phyloP scores from a whole-genome alignment of 2,888 invertebrate genomes.

The Byasa hedistus region DNA sequence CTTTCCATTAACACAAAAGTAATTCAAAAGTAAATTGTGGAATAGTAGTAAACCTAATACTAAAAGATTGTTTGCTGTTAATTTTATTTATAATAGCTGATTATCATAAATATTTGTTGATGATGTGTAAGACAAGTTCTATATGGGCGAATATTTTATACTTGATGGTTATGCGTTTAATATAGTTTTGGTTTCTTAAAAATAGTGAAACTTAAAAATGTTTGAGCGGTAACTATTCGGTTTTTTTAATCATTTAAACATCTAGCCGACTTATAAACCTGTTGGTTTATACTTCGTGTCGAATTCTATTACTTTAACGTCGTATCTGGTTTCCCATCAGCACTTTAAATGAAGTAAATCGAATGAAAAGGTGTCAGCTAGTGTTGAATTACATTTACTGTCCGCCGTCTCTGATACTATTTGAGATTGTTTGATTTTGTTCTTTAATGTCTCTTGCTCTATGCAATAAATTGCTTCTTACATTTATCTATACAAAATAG shows the following conservation, averaged over 20 bases:
- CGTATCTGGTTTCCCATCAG: conserved; percentile 16
- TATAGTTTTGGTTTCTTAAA: not conserved
- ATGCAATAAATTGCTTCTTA: too few species aligned
- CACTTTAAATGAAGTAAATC: conserved; percentile 15
- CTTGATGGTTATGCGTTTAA: too few species aligned
- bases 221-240: not conserved
- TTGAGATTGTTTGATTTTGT: conserved; percentile 1
- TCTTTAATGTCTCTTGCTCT: not conserved
- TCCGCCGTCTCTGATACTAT: conserved; percentile 1
- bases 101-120: too few species aligned
- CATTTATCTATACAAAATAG: too few species aligned
- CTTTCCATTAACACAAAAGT: not conserved
- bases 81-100: not conserved
- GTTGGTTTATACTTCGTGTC: conserved; percentile 8
- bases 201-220: not conserved
- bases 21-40: not conserved
- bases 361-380: conserved; percentile 11
- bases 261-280: conserved; percentile 10
- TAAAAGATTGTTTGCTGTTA: not conserved
- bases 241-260: conserved; percentile 25
- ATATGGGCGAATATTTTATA: too few species aligned
- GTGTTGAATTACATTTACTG: conserved; percentile 5
- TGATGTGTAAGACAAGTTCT: too few species aligned
- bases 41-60: not conserved
- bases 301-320: conserved; percentile 8